A percentile compares a stretch with the other conserved stretches of the same genome.
phyloP scores from a whole-genome alignment of 2,797 vertebrate species.

The Nannoperca australis region DNA sequence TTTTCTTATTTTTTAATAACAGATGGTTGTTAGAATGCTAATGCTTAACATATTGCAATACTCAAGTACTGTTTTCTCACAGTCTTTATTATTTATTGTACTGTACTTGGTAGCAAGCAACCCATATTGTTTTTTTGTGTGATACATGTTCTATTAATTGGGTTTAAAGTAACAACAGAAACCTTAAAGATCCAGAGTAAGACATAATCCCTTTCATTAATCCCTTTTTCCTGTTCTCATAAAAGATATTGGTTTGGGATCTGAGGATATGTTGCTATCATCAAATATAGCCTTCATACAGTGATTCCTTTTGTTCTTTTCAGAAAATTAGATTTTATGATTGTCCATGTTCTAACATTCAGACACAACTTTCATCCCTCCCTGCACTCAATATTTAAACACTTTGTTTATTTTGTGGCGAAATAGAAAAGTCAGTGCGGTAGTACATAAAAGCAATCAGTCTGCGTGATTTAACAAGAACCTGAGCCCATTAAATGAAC shows the following conservation, averaged over 20 bases:
- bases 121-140: slow-evolving; percentile 6
- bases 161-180: slow-evolving; percentile 25
- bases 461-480: slow-evolving; percentile 87
- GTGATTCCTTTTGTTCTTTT: slow-evolving; percentile 29
- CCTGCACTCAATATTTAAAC: slow-evolving; percentile 70
- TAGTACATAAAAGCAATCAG: slow-evolving; percentile 90
- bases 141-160: slow-evolving; percentile 19
- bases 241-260: slow-evolving; percentile 38
- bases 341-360: slow-evolving; percentile 57
- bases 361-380: slow-evolving; percentile 43
- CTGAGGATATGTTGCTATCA: slow-evolving; percentile 46
- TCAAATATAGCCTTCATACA: slow-evolving; percentile 40
- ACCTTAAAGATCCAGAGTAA: slow-evolving; percentile 28
- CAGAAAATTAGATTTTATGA: slow-evolving; percentile 51
- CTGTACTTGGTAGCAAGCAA: slow-evolving; percentile 2
- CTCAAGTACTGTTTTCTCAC: slow-evolving; percentile 5
- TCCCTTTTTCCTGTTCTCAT: slow-evolving; percentile 33
- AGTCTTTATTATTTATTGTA: slow-evolving; percentile 8
- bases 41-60: slow-evolving; percentile 6
- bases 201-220: slow-evolving; percentile 45
- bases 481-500: slow-evolving; percentile 87
- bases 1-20: slow-evolving; percentile 32
- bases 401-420: slow-evolving; percentile 78
- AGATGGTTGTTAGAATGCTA: slow-evolving; percentile 28
- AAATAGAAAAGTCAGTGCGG: slow-evolving; percentile 78